Percentiles rank a stretch among this genome's conserved stretches.
Evolutionary conservation across 2,888 invertebrate species (phyloP).

Genomic region (Lagria hirta): DNA sequence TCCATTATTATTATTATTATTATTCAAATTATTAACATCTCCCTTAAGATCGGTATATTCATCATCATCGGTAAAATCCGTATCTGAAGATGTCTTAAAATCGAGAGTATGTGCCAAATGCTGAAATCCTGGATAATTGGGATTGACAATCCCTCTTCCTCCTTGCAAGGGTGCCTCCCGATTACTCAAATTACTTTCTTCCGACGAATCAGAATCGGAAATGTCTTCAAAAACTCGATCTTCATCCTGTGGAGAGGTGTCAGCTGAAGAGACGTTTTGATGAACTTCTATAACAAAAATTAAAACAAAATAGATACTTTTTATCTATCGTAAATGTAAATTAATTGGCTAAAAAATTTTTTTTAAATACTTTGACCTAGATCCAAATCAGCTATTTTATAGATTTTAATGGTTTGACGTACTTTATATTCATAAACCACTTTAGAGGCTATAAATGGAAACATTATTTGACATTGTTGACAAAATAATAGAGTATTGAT

Average conservation of each 20-base stretch:
- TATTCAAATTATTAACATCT: slow-evolving; percentile 53
- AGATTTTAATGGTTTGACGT: too few relatives aligned
- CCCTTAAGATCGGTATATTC: slow-evolving; percentile 55
- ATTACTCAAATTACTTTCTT: slow-evolving; percentile 51
- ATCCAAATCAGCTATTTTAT: too few relatives aligned
- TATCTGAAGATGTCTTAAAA: slow-evolving; percentile 50
- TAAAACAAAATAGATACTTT: too few relatives aligned
- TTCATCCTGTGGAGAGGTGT: slow-evolving; percentile 58
- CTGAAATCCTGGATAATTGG: slow-evolving; percentile 83
- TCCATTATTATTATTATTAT: slow-evolving; percentile 54
- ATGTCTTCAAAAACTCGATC: slow-evolving; percentile 57
- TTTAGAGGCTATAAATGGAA: too few relatives aligned
- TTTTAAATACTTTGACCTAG: too few relatives aligned
- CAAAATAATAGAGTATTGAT: too few relatives aligned
- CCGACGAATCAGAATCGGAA: slow-evolving; percentile 56
- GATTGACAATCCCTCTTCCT: slow-evolving; percentile 76
- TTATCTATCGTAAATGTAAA: too few relatives aligned
- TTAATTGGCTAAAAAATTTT: slow-evolving; percentile 2
- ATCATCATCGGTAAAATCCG: slow-evolving; percentile 55
- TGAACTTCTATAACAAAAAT: slow-evolving; percentile 49
- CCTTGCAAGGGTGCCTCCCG: slow-evolving; percentile 56
- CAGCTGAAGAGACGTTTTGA: slow-evolving; percentile 53
- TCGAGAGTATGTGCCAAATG: slow-evolving; percentile 74
- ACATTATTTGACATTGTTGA: too few relatives aligned
- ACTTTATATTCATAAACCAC: too few relatives aligned